Conservation (phyloP, 1,140 invertebrate species). For the Drosophila nasuta region DNA sequence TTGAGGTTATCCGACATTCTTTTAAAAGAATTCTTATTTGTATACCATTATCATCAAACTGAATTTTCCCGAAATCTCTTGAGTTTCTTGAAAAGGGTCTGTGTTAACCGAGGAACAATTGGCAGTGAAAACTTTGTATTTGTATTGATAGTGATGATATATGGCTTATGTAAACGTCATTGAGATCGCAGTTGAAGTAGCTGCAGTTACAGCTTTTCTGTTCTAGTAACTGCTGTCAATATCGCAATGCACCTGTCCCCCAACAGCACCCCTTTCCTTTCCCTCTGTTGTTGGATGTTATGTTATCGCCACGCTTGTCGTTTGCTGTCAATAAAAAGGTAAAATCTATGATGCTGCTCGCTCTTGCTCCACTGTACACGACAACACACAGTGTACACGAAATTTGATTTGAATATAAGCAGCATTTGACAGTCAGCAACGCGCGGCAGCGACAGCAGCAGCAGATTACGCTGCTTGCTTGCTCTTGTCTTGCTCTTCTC, state of each 20-base stretch:
- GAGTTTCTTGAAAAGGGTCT: too few species aligned
- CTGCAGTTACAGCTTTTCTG: slow-evolving; percentile 6
- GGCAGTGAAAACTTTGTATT: neutral
- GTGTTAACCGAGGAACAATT: too few species aligned
- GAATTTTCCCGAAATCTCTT: too few species aligned
- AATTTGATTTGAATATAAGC: slow-evolving; percentile 68
- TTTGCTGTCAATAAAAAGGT: slow-evolving; percentile 49
- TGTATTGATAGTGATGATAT: neutral
- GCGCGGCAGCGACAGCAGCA: slow-evolving; percentile 38
- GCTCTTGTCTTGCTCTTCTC: slow-evolving; percentile 12
- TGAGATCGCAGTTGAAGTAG: slow-evolving; percentile 1
- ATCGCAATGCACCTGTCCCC: slow-evolving; percentile 30
- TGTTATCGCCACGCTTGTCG: slow-evolving; percentile 64
- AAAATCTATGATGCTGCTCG: slow-evolving; percentile 40
- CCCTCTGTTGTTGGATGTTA: neutral
- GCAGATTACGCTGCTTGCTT: slow-evolving; percentile 57
- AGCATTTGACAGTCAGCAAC: slow-evolving; percentile 58
- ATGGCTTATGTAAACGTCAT: slow-evolving; percentile 21
- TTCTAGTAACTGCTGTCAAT: slow-evolving; percentile 25
- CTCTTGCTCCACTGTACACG: slow-evolving; percentile 48
- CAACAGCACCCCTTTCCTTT: slow-evolving; percentile 17
- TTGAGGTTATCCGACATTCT: too few species aligned
- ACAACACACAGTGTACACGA: slow-evolving; percentile 54
- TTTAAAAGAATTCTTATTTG: too few species aligned
- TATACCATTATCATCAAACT: too few species aligned